Percentiles rank a stretch among this genome's conserved stretches.
phyloP scores from a whole-genome alignment of 2,888 invertebrate genomes.

The Rotaria sp. region DNA sequence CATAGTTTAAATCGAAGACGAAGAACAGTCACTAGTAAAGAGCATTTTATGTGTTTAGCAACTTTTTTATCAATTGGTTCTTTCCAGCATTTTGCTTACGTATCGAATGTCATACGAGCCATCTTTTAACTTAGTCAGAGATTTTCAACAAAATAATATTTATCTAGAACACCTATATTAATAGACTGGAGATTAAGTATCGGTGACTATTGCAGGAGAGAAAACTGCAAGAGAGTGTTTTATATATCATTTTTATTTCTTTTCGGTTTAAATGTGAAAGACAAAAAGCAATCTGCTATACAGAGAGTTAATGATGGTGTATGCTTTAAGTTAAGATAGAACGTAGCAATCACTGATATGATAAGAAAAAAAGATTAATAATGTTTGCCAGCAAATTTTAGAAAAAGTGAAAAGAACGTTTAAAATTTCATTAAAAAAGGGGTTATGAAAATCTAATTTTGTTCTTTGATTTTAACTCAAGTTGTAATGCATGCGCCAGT shows the following conservation, averaged over 20 bases:
- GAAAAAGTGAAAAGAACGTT: neutral
- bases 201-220: neutral
- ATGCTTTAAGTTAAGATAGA: neutral
- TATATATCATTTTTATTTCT: neutral
- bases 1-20: constrained; percentile 29
- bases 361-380: neutral
- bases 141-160: neutral
- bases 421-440: neutral
- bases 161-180: neutral
- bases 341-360: neutral
- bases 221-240: neutral
- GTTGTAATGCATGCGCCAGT: neutral
- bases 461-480: neutral
- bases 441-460: neutral
- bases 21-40: constrained; percentile 19
- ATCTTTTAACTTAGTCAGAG: neutral
- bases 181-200: neutral
- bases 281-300: neutral
- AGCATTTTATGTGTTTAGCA: neutral
- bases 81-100: constrained; percentile 41
- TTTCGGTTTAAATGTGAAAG: neutral
- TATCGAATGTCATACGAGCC: constrained; percentile 36
- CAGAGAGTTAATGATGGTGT: neutral
- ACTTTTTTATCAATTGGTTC: constrained; percentile 40
- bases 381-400: neutral